A percentile compares a stretch with the other conserved stretches of the same genome.
Conservation (phyloP, 2,113 vertebrate genomes). For the Eptesicus fuscus region DNA sequence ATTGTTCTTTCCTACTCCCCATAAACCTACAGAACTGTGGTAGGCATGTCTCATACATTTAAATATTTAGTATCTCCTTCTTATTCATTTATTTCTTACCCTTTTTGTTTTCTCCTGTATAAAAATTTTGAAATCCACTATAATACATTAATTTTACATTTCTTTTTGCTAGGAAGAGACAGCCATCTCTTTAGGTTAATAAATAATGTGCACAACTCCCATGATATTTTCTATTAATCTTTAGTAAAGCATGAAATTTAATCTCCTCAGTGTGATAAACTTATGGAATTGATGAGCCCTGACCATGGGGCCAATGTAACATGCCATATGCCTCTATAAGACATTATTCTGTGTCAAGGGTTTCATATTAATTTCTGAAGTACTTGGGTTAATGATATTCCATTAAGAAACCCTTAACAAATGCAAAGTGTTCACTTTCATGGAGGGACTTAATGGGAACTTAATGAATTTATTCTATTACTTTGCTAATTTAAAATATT, state of each 20-base stretch:
- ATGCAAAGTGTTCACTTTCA: conserved; percentile 68
- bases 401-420: conserved; percentile 71
- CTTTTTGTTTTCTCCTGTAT: conserved; percentile 4
- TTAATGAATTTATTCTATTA: conserved; percentile 72
- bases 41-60: background rate
- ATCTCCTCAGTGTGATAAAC: conserved; percentile 51
- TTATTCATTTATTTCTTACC: background rate
- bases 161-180: background rate
- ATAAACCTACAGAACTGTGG: background rate
- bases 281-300: conserved; percentile 40
- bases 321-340: conserved; percentile 36
- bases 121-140: background rate
- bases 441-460: conserved; percentile 54
- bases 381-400: conserved; percentile 66
- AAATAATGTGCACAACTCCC: conserved; percentile 46
- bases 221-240: conserved; percentile 50
- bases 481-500: conserved; percentile 48
- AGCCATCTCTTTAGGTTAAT: conserved; percentile 43
- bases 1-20: background rate
- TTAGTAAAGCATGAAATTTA: conserved; percentile 56
- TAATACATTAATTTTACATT: background rate
- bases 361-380: conserved; percentile 68
- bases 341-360: conserved; percentile 53
- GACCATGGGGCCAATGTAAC: conserved; percentile 39
- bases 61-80: background rate